These are phyloP conservation scores for Pipistrellus pipistrellus DNA, from an alignment of 2,797 vertebrate genomes.

Conservation along the genomic window DNA sequence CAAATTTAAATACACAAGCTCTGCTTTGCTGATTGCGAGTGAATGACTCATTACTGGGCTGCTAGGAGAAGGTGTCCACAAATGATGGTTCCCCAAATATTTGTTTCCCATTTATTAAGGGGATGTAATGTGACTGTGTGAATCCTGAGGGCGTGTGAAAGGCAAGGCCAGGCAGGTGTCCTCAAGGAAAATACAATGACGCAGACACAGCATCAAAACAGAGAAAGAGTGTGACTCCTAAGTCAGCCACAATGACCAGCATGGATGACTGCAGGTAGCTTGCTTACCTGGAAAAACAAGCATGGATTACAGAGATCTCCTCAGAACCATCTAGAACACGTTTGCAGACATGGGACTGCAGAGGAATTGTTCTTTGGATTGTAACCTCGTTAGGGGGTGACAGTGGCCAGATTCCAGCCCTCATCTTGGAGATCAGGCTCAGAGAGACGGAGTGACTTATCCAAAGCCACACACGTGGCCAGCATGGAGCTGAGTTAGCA, in stretches of 20 bases:
- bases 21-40: conserved; percentile 25
- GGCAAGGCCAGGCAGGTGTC: background rate
- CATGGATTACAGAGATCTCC: conserved; percentile 21
- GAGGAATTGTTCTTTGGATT: conserved; percentile 17
- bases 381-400: background rate
- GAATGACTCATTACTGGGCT: background rate
- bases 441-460: conserved; percentile 23
- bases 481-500: background rate
- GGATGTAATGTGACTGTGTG: background rate
- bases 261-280: conserved; percentile 13
- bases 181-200: background rate
- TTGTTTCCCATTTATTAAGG: background rate
- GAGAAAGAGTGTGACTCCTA: background rate
- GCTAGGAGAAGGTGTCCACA: background rate
- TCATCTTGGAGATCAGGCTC: conserved; percentile 6
- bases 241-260: background rate
- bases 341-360: conserved; percentile 30
- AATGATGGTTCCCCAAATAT: background rate
- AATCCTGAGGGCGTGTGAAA: background rate
- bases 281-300: conserved; percentile 23
- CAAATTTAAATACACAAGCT: conserved; percentile 41
- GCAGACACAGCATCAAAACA: background rate
- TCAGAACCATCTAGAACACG: background rate
- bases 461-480: background rate
- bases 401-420: background rate